phyloP scores from a whole-genome alignment of 2,797 vertebrate species.

The Amphiprion clarkii region DNA sequence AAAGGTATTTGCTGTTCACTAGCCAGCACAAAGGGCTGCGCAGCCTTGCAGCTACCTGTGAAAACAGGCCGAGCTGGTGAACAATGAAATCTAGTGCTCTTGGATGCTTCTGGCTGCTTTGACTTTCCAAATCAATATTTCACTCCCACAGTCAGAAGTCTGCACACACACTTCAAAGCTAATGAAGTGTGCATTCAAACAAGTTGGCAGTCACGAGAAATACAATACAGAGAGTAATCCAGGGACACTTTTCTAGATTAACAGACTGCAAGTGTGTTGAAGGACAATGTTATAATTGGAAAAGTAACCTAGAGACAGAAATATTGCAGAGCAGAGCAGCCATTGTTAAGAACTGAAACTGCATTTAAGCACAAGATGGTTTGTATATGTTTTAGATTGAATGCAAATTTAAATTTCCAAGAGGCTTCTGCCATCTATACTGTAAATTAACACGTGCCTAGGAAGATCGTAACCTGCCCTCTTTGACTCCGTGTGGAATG shows the following conservation, averaged over 20 bases:
- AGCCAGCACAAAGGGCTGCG: slow-evolving; percentile 36
- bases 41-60: slow-evolving; percentile 43
- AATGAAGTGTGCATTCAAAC: slow-evolving; percentile 47
- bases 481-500: slow-evolving; percentile 18
- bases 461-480: not conserved
- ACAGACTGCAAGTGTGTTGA: not conserved
- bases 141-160: slow-evolving; percentile 33
- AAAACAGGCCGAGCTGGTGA: slow-evolving; percentile 45
- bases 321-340: not conserved
- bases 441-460: not conserved
- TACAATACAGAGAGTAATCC: not conserved
- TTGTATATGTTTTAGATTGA: not conserved
- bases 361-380: not conserved
- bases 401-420: too few species aligned
- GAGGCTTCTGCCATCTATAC: not conserved
- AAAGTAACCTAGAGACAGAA: slow-evolving; percentile 12
- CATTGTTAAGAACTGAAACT: not conserved
- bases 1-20: slow-evolving; percentile 47
- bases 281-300: not conserved
- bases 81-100: slow-evolving; percentile 38
- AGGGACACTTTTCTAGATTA: not conserved
- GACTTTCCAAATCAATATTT: slow-evolving; percentile 60
- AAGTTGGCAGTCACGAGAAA: slow-evolving; percentile 36
- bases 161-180: slow-evolving; percentile 43
- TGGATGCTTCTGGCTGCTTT: slow-evolving; percentile 38